Percentiles rank a stretch among this genome's conserved stretches.
phyloP scores from a whole-genome alignment of 37 sponge, comb jelly and placozoan genomes.

The Haliclona indistincta region DNA sequence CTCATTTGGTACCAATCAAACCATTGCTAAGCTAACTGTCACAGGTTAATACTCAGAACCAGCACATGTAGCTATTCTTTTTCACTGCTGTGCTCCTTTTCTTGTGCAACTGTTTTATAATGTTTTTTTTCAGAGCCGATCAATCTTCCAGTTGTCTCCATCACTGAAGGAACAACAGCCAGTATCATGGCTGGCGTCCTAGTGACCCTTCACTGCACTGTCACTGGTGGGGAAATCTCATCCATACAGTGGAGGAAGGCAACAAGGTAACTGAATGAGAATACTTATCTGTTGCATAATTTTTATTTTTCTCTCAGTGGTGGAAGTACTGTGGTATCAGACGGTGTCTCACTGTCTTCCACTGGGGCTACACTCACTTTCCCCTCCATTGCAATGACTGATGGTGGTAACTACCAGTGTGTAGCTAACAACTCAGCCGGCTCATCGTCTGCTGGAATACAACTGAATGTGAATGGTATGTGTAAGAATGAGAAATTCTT shows the following conservation, averaged over 20 bases:
- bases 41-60: constrained; percentile 16
- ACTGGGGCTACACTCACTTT: background rate
- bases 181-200: background rate
- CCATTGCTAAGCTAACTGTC: constrained; percentile 44
- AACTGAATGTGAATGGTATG: constrained; percentile 48
- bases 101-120: background rate
- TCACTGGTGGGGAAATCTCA: constrained; percentile 1
- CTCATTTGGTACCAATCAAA: constrained; percentile 33
- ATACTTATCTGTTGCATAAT: background rate
- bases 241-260: constrained; percentile 11
- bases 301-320: background rate
- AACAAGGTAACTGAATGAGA: constrained; percentile 15
- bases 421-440: constrained; percentile 8
- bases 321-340: background rate
- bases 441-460: background rate
- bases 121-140: background rate
- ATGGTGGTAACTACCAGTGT: constrained; percentile 18
- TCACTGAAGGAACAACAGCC: background rate
- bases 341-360: background rate
- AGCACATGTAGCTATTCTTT: background rate
- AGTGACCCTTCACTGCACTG: background rate
- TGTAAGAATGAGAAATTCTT: too few species aligned
- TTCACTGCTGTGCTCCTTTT: background rate
- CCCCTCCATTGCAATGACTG: background rate
- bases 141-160: background rate